Base-by-base conservation (phyloP, 2,888 invertebrate genomes). In the Macaria notata region DNA sequence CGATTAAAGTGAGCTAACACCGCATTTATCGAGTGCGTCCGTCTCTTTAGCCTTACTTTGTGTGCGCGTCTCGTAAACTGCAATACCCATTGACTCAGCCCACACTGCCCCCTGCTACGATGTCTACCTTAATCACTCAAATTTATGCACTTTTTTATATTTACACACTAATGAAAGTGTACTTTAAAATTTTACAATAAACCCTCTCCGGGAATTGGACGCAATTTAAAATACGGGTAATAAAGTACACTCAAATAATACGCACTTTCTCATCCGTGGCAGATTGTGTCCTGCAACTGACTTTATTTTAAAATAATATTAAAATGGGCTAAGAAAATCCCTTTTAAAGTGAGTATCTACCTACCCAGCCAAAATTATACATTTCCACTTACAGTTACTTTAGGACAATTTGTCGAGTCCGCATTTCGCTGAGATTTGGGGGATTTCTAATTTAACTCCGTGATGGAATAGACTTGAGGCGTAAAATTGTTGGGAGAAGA, bases 401-500 rank as follows among this genome's bases (percentile, higher is more conserved):
- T 55, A 51, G 53, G 55, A 68, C 68, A 65, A 69, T 73, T 74
- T 68, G 64, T 62, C 55, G 63, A 60, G 65, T 71, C 60, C 68
- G 69, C 59, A 65, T 72, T 71, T 70, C 64, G 68, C 64, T 70
- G 60, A 66, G 69, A 72, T 73, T 81, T 76, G 70, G 71, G 67
- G 45, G 65, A 72, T 78, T 82, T 81, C 80, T 79, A 82, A 83
- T 86, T 83, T 79, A 78, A 79, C 81, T 79, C 76, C 69, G 78
- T 80, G 79, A 80, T 80, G 75, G 78, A 79, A 85, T 81, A 83
- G 66, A 63, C 73, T 19, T 81, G 84, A 78, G 78, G 84, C 88
- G 86, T 89, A 79, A 89, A 91, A 88, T 90, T 88, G 83, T 83
- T 75, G 80, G 81, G 77, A 78, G 58, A 83, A 75, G 83, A 77